Evolutionary conservation across 2,113 vertebrate species (phyloP).

Genomic region (Zeus faber): DNA sequence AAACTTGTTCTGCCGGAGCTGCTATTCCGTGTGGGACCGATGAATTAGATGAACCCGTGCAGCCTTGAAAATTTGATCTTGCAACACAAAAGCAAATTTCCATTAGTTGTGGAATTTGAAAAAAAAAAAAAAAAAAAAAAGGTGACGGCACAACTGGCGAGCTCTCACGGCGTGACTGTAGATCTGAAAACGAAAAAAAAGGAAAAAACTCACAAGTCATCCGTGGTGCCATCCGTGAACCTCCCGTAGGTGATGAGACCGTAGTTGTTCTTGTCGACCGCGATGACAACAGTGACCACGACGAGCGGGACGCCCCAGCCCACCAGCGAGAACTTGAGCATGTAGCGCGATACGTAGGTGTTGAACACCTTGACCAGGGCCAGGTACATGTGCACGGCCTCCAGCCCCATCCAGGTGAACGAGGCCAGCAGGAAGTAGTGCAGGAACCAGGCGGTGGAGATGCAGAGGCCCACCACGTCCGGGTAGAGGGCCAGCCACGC

Average conservation of each 20-base stretch:
- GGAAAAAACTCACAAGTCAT: slow-evolving; percentile 84
- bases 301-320: slow-evolving; percentile 92
- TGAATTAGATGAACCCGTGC: too few species aligned
- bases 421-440: slow-evolving; percentile 94
- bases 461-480: slow-evolving; percentile 78
- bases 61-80: too few species aligned
- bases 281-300: slow-evolving; percentile 83
- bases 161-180: too few species aligned
- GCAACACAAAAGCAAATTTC: too few species aligned
- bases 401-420: slow-evolving; percentile 99
- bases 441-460: slow-evolving; percentile 90
- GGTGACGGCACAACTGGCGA: too few species aligned
- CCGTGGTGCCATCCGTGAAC: slow-evolving; percentile 71
- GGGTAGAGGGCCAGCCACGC: slow-evolving; percentile 89
- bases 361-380: slow-evolving; percentile 97
- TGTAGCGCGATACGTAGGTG: slow-evolving; percentile 84
- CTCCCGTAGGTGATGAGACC: slow-evolving; percentile 82
- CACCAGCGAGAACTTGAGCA: slow-evolving; percentile 87
- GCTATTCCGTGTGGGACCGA: too few species aligned
- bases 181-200: too few species aligned
- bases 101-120: too few species aligned
- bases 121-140: too few species aligned
- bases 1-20: too few species aligned
- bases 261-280: slow-evolving; percentile 81
- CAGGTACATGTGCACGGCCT: slow-evolving; percentile 96